phyloP scores from a whole-genome alignment of 2,113 vertebrate species.

The Hippotragus niger region DNA sequence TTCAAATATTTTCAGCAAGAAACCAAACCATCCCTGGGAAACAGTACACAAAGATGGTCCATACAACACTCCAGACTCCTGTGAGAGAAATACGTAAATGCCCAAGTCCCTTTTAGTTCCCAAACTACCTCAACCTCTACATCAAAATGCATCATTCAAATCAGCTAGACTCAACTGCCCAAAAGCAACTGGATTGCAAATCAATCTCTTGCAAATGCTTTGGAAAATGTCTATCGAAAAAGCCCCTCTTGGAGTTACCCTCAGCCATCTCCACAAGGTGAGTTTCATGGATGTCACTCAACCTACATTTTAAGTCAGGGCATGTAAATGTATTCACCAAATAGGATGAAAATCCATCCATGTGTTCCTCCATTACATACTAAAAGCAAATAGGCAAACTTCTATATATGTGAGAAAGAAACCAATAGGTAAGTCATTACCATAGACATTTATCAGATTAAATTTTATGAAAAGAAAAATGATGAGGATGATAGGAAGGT shows the following conservation, averaged over 20 bases:
- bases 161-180: background rate
- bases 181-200: background rate
- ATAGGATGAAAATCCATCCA: background rate
- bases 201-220: background rate
- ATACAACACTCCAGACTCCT: background rate
- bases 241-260: background rate
- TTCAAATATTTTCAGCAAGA: conserved; percentile 11
- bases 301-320: background rate
- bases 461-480: background rate
- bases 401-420: background rate
- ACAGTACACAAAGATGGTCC: background rate
- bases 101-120: background rate
- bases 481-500: background rate
- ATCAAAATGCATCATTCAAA: background rate
- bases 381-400: background rate
- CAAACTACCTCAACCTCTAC: background rate
- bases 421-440: background rate
- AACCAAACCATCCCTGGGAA: background rate
- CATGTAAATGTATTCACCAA: background rate
- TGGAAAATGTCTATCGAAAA: background rate
- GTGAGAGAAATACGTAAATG: background rate
- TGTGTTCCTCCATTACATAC: background rate
- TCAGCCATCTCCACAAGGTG: background rate
- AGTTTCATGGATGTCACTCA: background rate
- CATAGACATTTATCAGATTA: conserved; percentile 12